Percentiles rank a stretch among this genome's conserved stretches.
phyloP scores from a whole-genome alignment of 1,140 invertebrate species.

The Trichoplusia ni region DNA sequence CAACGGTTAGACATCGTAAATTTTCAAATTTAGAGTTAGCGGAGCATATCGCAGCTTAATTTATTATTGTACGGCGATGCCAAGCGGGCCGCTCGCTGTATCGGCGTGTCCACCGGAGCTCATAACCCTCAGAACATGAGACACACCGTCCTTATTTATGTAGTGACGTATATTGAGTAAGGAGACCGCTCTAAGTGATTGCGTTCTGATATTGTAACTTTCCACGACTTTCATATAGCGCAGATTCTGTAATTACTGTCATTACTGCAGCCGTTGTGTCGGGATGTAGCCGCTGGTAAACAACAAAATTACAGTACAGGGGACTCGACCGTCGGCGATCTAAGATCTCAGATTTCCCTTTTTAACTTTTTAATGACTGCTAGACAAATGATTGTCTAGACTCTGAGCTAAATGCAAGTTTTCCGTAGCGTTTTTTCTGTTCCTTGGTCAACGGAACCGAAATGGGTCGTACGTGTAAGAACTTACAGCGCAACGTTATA shows the following conservation, averaged over 20 bases:
- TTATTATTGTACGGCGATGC: constrained; percentile 40
- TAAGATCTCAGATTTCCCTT: too few relatives aligned
- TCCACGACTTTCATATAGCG: constrained; percentile 3
- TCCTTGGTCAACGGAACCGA: too few relatives aligned
- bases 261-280: constrained; percentile 1
- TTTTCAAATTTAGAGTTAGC: constrained; percentile 47
- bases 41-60: constrained; percentile 29
- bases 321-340: too few relatives aligned
- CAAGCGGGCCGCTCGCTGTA: constrained; percentile 34
- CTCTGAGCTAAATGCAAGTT: too few relatives aligned
- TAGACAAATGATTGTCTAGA: too few relatives aligned
- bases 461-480: too few relatives aligned
- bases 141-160: not conserved
- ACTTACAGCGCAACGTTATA: too few relatives aligned
- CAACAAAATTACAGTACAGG: too few relatives aligned
- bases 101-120: not conserved
- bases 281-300: too few relatives aligned
- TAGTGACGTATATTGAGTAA: constrained; percentile 3
- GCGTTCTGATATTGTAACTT: not conserved
- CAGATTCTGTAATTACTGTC: not conserved
- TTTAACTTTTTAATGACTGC: too few relatives aligned
- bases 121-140: constrained; percentile 5
- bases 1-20: constrained; percentile 53
- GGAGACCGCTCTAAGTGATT: too few relatives aligned
- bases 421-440: too few relatives aligned